Evolutionary conservation across 2,888 invertebrate species (phyloP).

Genomic region (Ormyrus thymus): DNA sequence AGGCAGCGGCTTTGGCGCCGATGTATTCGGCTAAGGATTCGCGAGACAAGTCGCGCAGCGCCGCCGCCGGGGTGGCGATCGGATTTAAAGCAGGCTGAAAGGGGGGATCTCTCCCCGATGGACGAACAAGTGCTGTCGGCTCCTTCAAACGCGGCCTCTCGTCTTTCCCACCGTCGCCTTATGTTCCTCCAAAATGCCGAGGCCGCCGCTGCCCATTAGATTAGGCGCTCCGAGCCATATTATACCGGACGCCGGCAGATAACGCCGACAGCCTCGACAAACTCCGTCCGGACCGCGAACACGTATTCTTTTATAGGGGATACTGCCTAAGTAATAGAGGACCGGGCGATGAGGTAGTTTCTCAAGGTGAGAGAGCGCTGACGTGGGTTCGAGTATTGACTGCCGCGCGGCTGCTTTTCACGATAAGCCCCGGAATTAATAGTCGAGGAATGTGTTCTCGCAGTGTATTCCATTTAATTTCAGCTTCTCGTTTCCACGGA

Average conservation of each 20-base stretch:
- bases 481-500: no score
- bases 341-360: no score
- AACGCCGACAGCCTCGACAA: slow-evolving; percentile 18
- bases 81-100: slow-evolving; percentile 67
- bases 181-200: neutral
- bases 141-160: slow-evolving; percentile 56
- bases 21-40: slow-evolving; percentile 16
- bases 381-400: no score
- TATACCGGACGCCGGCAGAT: slow-evolving; percentile 16
- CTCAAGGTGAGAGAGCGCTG: no score
- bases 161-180: slow-evolving; percentile 31
- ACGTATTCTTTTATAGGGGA: neutral
- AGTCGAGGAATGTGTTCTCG: no score
- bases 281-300: neutral
- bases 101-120: slow-evolving; percentile 64
- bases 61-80: slow-evolving; percentile 63
- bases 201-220: slow-evolving; percentile 28
- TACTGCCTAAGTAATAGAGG: no score
- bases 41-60: neutral
- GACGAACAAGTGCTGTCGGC: slow-evolving; percentile 72
- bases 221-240: slow-evolving; percentile 18
- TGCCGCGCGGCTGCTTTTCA: no score
- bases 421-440: no score
- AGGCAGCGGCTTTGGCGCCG: slow-evolving; percentile 21
- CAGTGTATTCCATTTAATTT: no score